Conservation (phyloP, 2,888 invertebrate species). For the Schrankia costaestrigalis region DNA sequence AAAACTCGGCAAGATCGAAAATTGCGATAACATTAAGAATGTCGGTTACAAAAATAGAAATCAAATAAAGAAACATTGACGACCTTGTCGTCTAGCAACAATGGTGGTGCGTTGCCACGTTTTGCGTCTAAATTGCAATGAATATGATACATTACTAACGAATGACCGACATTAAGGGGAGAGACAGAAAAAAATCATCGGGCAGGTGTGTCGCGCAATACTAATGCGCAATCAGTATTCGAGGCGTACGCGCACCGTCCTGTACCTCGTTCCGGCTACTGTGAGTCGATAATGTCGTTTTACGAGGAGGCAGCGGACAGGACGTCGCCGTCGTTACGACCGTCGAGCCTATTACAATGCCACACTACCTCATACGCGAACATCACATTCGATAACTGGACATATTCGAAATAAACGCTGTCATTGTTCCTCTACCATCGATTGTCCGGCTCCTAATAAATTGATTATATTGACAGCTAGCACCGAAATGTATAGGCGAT, state of each 20-base stretch:
- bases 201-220: constrained; percentile 78
- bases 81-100: constrained; percentile 61
- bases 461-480: constrained; percentile 38
- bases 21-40: constrained; percentile 16
- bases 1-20: constrained; percentile 30
- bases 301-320: constrained; percentile 78
- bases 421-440: constrained; percentile 65
- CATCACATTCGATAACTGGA: constrained; percentile 52
- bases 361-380: constrained; percentile 68
- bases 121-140: constrained; percentile 69
- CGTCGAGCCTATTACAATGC: constrained; percentile 77
- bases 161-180: constrained; percentile 79
- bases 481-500: constrained; percentile 55
- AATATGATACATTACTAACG: constrained; percentile 74
- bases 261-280: constrained; percentile 81
- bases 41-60: constrained; percentile 8
- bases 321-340: constrained; percentile 79
- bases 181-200: constrained; percentile 74
- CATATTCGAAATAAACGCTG: constrained; percentile 42
- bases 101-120: constrained; percentile 60
- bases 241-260: constrained; percentile 72
- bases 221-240: constrained; percentile 79
- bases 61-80: constrained; percentile 46
- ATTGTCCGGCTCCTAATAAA: constrained; percentile 43
- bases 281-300: constrained; percentile 80